Conservation (phyloP, 2,797 vertebrate genomes). For the Craterocephalus amniculus region DNA sequence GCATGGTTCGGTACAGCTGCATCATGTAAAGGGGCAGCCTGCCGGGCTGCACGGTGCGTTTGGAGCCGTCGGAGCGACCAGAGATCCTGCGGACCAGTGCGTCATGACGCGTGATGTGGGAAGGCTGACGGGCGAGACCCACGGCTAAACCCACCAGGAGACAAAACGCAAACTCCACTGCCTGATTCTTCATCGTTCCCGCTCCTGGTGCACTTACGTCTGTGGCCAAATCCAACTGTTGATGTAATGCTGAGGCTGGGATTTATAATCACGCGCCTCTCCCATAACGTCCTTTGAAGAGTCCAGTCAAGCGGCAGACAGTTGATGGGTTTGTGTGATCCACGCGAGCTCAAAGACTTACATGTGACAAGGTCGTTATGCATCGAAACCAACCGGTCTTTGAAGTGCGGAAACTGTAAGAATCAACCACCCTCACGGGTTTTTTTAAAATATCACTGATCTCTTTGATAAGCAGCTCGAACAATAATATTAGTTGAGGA, state of each 20-base stretch:
- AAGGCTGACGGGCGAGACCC: constrained; percentile 11
- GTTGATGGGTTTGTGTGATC: constrained; percentile 70
- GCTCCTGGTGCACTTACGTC: constrained; percentile 20
- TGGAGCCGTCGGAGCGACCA: constrained; percentile 16
- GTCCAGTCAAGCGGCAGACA: constrained; percentile 39
- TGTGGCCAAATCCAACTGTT: constrained; percentile 36
- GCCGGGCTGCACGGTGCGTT: constrained; percentile 22
- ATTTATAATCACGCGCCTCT: constrained; percentile 45
- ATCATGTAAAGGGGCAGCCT: constrained; percentile 85
- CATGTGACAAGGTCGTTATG: constrained; percentile 57
- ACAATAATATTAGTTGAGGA: constrained; percentile 76
- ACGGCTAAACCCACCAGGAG: constrained; percentile 54
- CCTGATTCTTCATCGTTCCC: constrained; percentile 56
- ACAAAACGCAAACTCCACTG: constrained; percentile 44
- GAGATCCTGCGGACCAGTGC: constrained; percentile 34
- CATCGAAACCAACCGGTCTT: constrained; percentile 77
- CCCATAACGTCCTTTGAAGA: constrained; percentile 61
- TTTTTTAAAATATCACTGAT: constrained; percentile 61
- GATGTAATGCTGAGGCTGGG: constrained; percentile 1
- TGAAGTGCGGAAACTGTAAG: constrained; percentile 67
- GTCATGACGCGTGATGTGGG: constrained; percentile 27
- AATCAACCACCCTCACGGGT: constrained; percentile 31
- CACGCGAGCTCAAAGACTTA: constrained; percentile 50
- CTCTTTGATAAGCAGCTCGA: constrained; percentile 64
- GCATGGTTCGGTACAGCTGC: constrained; percentile 85